Evolutionary conservation across 2,888 invertebrate genomes (phyloP).

Genomic region (Conistra vaccinii): DNA sequence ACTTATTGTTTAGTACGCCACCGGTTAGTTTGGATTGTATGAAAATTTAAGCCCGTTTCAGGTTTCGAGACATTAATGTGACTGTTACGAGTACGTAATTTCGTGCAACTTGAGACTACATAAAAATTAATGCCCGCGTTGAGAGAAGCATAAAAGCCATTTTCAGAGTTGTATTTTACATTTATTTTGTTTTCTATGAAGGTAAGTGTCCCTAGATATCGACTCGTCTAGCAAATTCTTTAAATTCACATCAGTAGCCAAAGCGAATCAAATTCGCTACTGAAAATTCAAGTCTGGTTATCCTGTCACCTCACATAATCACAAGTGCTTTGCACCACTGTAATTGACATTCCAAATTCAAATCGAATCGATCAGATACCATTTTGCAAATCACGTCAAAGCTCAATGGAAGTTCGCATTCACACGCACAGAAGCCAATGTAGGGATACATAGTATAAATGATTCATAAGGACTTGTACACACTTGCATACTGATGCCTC

Average conservation of each 20-base stretch:
- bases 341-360: slow-evolving; percentile 57
- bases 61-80: slow-evolving; percentile 36
- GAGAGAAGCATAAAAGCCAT: slow-evolving; percentile 28
- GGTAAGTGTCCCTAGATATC: background rate
- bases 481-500: slow-evolving; percentile 64
- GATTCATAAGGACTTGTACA: slow-evolving; percentile 61
- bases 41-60: slow-evolving; percentile 53
- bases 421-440: slow-evolving; percentile 59
- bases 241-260: background rate
- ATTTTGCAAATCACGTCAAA: slow-evolving; percentile 64
- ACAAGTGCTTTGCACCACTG: slow-evolving; percentile 19
- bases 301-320: slow-evolving; percentile 20
- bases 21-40: slow-evolving; percentile 49
- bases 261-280: slow-evolving; percentile 3
- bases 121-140: slow-evolving; percentile 43
- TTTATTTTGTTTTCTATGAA: background rate
- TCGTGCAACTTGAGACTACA: slow-evolving; percentile 48
- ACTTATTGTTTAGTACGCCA: slow-evolving; percentile 62
- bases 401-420: slow-evolving; percentile 53
- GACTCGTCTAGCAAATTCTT: background rate
- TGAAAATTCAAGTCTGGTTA: slow-evolving; percentile 23
- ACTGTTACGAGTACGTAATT: slow-evolving; percentile 40
- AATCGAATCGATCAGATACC: slow-evolving; percentile 53
- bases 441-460: slow-evolving; percentile 52
- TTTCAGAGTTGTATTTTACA: slow-evolving; percentile 10